Evolutionary conservation across 2,797 vertebrate species (phyloP), one percentile per base, ranked within the genome.

Genomic region (Taenioides sp.): DNA sequence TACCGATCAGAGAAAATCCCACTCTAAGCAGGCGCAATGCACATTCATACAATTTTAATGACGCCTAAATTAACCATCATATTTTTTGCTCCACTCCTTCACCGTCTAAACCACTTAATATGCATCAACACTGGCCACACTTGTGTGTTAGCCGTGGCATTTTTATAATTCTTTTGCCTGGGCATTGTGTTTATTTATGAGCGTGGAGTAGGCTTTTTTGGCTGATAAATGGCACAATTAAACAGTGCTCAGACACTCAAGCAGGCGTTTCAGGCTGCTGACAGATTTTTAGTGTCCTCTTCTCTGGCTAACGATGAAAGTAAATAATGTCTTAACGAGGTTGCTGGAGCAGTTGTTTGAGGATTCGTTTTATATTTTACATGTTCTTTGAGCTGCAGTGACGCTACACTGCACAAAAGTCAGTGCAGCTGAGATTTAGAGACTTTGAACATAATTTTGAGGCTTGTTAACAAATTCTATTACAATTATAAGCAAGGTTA

Each of bases 41-140:
- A 90, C 93, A 88, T 93, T 95, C 94, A 96, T 98, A 89, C 94
- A 97, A 95, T 94, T 97, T 97, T 97, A 97, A 97, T 96, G 92
- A 95, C 95, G 95, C 95, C 95, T 95, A 96, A 92, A 93, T 92
- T 89, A 92, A 96, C 94, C 93, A 94, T 95, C 93, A 94, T 92
- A 91, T 93, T 94, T 66, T 95, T 93, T 91, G 79, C 90, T 85
- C 81, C 71, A 76, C 89, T 91, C 91, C 86, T 92, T 85, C 93
- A 95, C 93, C 83, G 90, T 94, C 94, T 96, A 95, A 96, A 96
- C 95, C 94, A 93, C 94, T 95, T 96, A 96, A 96, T 96, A 95
- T 95, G 94, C 93, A 95, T 96, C 94, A 94, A 84, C 86, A 80
- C 82, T 70, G 89, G 95, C 92, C 90, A 90, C 90, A 94, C 94